Percentiles rank a stretch among this genome's conserved stretches.
Evolutionary conservation across 30 jellyfish, hydroid and myxozoan genomes (phyloP).

Genomic region (Rhopilema esculentum): DNA sequence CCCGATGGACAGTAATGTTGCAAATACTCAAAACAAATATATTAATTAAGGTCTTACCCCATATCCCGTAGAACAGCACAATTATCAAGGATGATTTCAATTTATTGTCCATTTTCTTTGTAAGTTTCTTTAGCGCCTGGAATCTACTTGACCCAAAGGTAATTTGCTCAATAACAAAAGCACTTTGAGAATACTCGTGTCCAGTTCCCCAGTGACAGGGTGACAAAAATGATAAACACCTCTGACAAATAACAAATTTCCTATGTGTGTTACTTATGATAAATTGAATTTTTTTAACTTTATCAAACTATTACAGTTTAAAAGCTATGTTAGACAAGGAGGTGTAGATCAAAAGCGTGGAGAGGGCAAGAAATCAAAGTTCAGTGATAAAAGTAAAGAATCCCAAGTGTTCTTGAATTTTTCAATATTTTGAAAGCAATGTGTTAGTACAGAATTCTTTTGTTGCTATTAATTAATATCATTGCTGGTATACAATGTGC

Average conservation of each 20-base stretch:
- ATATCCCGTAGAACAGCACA: neutral
- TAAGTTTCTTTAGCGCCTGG: neutral
- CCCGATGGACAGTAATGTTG: no score
- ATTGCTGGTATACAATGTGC: neutral
- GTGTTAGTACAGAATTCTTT: neutral
- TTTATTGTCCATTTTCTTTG: neutral
- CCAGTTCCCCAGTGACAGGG: neutral
- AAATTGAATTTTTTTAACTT: no score
- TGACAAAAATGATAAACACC: no score
- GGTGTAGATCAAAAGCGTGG: no score
- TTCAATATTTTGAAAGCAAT: neutral
- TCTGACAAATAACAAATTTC: no score
- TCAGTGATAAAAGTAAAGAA: no score
- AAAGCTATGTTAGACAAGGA: no score
- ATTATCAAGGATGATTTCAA: neutral
- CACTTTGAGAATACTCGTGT: neutral
- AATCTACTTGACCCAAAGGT: neutral
- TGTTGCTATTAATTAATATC: neutral
- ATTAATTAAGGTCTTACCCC: neutral
- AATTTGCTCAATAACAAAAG: neutral
- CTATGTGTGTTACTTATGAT: no score
- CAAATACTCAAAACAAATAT: neutral
- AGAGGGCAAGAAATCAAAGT: neutral
- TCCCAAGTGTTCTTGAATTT: neutral
- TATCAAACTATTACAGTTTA: neutral